Evolutionary conservation across 2,888 invertebrate species (phyloP).

Genomic region (Meteorus colon): DNA sequence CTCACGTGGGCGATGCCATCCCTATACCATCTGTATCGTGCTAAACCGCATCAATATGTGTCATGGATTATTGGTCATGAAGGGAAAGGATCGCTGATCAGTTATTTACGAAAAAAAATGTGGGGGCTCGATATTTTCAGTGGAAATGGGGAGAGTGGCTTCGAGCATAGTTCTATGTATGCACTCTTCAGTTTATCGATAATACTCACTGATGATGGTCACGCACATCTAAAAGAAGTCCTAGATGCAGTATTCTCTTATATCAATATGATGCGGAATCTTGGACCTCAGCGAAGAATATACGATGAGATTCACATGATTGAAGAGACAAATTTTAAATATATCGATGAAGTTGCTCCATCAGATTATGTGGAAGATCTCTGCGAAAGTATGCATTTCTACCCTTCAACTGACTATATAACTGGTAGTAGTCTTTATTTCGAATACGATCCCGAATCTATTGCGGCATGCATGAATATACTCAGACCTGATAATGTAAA

Average conservation of each 20-base stretch:
- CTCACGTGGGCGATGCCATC: conserved; percentile 81
- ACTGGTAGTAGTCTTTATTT: conserved; percentile 84
- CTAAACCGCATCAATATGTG: conserved; percentile 85
- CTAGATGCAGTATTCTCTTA: conserved; percentile 86
- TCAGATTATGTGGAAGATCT: conserved; percentile 86
- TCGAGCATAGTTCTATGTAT: conserved; percentile 86
- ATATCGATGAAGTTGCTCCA: conserved; percentile 82
- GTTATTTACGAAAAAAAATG: conserved; percentile 83
- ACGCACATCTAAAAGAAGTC: conserved; percentile 82
- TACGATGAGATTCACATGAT: conserved; percentile 76
- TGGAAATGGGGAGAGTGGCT: conserved; percentile 84
- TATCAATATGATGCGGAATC: conserved; percentile 81
- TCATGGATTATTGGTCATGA: conserved; percentile 87
- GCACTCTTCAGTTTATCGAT: conserved; percentile 84
- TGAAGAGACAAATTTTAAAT: conserved; percentile 81
- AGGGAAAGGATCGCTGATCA: conserved; percentile 88
- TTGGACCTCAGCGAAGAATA: conserved; percentile 81
- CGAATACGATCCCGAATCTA: conserved; percentile 83
- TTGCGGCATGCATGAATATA: conserved; percentile 77
- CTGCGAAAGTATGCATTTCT: conserved; percentile 86
- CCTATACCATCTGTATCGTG: conserved; percentile 80
- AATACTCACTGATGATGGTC: conserved; percentile 85
- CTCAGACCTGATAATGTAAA: conserved; percentile 81
- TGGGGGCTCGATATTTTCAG: conserved; percentile 85
- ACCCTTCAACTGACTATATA: conserved; percentile 85